Percentiles rank a stretch among this genome's conserved stretches.
Conservation (phyloP, 2,888 invertebrate species). For the Augiades crinisus region DNA sequence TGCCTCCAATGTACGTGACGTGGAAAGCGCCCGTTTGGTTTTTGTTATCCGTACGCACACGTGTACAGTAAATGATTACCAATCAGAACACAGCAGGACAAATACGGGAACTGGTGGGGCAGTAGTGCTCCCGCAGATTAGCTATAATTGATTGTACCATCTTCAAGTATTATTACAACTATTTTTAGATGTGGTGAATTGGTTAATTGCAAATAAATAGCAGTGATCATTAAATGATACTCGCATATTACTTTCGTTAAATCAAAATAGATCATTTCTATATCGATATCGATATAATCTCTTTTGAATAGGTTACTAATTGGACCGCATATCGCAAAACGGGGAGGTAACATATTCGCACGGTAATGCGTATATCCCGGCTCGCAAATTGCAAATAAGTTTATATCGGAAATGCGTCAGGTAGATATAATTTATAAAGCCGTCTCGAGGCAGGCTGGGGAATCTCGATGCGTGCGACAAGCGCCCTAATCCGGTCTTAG, state of each 20-base stretch:
- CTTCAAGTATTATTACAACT: no score
- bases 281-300: no score
- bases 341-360: not conserved
- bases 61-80: slow-evolving; percentile 19
- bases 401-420: slow-evolving; percentile 32
- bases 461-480: slow-evolving; percentile 60
- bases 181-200: no score
- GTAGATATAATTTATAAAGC: slow-evolving; percentile 46
- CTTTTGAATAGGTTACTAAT: not conserved
- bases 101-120: no score
- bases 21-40: slow-evolving; percentile 32
- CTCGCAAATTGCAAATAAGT: slow-evolving; percentile 20
- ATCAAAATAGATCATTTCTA: no score
- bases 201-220: no score
- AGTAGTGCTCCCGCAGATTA: no score
- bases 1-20: slow-evolving; percentile 41
- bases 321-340: not conserved
- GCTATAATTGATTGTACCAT: no score
- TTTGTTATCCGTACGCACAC: slow-evolving; percentile 29
- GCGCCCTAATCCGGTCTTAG: slow-evolving; percentile 64
- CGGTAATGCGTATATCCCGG: not conserved
- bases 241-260: no score
- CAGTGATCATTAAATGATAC: no score
- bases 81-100: no score
- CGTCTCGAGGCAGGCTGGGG: slow-evolving; percentile 40